Evolutionary conservation across 2,113 vertebrate genomes (phyloP).

Genomic region (Tympanuchus pallidicinctus): DNA sequence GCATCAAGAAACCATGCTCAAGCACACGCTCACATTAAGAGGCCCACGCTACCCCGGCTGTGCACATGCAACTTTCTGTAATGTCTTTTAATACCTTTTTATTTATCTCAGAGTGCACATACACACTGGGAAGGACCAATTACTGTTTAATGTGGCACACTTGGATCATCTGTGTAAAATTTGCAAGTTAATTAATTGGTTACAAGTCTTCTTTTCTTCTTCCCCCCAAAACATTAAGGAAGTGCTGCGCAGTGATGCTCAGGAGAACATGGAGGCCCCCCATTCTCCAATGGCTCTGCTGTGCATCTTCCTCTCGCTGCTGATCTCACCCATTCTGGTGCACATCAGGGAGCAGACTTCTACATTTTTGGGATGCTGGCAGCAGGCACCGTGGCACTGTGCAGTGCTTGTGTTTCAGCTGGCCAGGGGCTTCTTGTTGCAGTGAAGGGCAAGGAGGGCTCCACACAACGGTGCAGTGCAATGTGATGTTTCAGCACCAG

Average conservation of each 20-base stretch:
- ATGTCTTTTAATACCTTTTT: neutral
- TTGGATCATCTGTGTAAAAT: neutral
- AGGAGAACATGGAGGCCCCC: neutral
- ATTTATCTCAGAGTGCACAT: neutral
- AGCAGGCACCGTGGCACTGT: neutral
- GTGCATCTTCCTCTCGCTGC: neutral
- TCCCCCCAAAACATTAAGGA: neutral
- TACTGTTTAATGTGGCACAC: neutral
- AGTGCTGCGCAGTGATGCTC: neutral
- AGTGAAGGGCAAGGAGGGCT: neutral
- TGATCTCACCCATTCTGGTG: neutral
- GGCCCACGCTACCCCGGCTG: fast-evolving
- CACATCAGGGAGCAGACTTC: neutral
- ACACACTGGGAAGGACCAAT: neutral
- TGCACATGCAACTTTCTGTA: neutral
- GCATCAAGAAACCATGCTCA: neutral
- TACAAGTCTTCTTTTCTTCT: neutral
- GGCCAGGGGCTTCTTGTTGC: neutral
- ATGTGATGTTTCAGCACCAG: neutral
- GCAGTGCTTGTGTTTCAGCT: fast-evolving
- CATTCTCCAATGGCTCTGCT: neutral
- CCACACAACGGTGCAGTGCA: neutral
- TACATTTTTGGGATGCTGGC: neutral
- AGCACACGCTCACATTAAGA: fast-evolving
- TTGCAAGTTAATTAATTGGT: neutral